Evolutionary conservation across 2,888 invertebrate species (phyloP).

Genomic region (Oegoconia quadripuncta): DNA sequence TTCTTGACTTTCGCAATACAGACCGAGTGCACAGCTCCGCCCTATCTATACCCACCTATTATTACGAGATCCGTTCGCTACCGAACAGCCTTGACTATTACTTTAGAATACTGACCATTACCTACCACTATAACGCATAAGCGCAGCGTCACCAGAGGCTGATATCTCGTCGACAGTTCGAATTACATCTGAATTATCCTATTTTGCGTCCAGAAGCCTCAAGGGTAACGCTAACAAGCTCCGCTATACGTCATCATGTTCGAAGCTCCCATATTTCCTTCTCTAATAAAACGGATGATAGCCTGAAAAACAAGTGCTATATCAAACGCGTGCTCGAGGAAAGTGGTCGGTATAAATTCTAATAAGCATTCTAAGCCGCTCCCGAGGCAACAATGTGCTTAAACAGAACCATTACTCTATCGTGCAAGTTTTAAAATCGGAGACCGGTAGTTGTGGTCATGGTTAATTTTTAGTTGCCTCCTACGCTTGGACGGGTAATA

Average conservation of each 20-base stretch:
- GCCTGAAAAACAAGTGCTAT: conserved; percentile 59
- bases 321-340: conserved; percentile 47
- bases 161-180: conserved; percentile 65
- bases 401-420: conserved; percentile 70
- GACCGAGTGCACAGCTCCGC: conserved; percentile 50
- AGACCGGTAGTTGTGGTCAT: conserved; percentile 58
- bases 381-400: conserved; percentile 68
- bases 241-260: conserved; percentile 43
- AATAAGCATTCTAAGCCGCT: conserved; percentile 62
- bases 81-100: conserved; percentile 72
- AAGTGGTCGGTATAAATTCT: conserved; percentile 61
- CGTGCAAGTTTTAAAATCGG: conserved; percentile 59
- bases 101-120: conserved; percentile 52
- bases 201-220: conserved; percentile 50
- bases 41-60: conserved; percentile 65
- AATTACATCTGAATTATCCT: conserved; percentile 68
- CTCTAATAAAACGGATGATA: conserved; percentile 64
- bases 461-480: conserved; percentile 70
- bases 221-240: conserved; percentile 56
- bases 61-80: conserved; percentile 54
- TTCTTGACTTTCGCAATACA: conserved; percentile 59
- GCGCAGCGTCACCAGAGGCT: conserved; percentile 64
- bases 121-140: conserved; percentile 32
- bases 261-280: conserved; percentile 56
- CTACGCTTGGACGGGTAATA: conserved; percentile 62